Evolutionary conservation across 2,888 invertebrate species (phyloP), one percentile per base, ranked within the genome.

Genomic region (Linnaemya tessellans): DNA sequence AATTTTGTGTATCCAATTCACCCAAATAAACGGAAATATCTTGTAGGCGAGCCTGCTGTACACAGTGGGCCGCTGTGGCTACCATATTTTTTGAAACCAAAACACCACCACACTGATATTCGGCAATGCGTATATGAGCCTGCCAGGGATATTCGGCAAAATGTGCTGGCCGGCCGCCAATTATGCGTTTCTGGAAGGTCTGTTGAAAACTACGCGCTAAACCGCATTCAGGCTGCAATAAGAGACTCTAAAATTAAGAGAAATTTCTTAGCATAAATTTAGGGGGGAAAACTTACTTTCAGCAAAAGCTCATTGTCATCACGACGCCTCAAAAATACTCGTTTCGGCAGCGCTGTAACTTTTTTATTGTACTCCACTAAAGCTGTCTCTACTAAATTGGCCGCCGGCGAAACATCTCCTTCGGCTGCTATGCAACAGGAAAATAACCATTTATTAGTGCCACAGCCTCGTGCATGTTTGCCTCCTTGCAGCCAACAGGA

Each of bases 81-180:
- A 97, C 95, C 88, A 92, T 91, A 91, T 94, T 94, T 0, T 94
- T 94, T 2, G 96, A 96, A 43, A 97, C 96, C 94, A 97, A 92
- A 0, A 97, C 97, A 0, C 97, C 97, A 1, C 97, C 97, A 89
- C 97, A 97, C 89, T 97, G 97, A 89, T 95, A 97, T 88, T 96
- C 95, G 0, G 95, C 95, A 88, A 97, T 96, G 89, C 97, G 94
- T 84, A 97, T 96, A 88, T 97, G 97, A 0, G 96, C 96, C 90
- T 97, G 97, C 97, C 97, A 97, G 0, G 97, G 97, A 89, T 96
- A 96, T 93, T 96, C 96, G 0, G 92, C 93, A 64, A 94, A 96
- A 87, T 94, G 93, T 0, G 97, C 97, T 87, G 96, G 96, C 4
- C 96, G 93, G 0, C 97, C 97, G 0, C 97, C 97, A 56, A 97